Base-by-base conservation (phyloP, 2,113 vertebrate genomes). In the Pomatorhinus ruficollis region DNA sequence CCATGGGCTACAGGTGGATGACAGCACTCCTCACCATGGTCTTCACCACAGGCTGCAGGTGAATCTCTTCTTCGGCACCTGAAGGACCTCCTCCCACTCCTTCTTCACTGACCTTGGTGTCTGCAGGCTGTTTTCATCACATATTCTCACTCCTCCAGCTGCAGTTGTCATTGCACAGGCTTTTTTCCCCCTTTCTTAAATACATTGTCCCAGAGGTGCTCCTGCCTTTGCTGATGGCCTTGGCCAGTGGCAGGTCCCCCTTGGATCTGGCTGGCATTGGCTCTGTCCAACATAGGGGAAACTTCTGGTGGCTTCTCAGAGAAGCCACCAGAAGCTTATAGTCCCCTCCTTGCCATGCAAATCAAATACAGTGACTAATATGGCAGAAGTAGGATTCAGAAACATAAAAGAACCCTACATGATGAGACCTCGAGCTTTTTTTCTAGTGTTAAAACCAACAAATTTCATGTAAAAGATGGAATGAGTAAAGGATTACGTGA, bases 401-500 rank as follows among this genome's bases (percentile, higher is more conserved):
- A 83, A 24, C 6, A 35, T 12, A 44, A 27, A 93, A 78, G n/a
- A n/a, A 5, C 13, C 5, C 5, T 18, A 14, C 0, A 0, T 15
- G 30, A 70, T 12, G 12, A 33, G 15, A 83, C 69, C 47, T 92
- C 52, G 31, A 70, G 30, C 9, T 92, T 90, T 47, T 69, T 54
- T 47, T 30, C 33, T 52, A 59, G 76, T 21, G 11, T 64, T 79
- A 71, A 94, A 87, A 72, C 2, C 19, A 56, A 52, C 3, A 3
- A 75, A 56, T 16, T 52, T 12, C 31, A 49, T 1, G 6, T 60
- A 64, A 87, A 82, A 94, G 15, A 56, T 7, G 6, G 20, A 54
- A 54, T 7, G 6, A 78, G 10, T 15, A 49, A 68, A 47, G 15
- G 35, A 91, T 68, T 42, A 47, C 0, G 0, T 12, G 21, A 52